phyloP scores from a whole-genome alignment of 2,113 vertebrate species.

The Xenotilapia longispinis region DNA sequence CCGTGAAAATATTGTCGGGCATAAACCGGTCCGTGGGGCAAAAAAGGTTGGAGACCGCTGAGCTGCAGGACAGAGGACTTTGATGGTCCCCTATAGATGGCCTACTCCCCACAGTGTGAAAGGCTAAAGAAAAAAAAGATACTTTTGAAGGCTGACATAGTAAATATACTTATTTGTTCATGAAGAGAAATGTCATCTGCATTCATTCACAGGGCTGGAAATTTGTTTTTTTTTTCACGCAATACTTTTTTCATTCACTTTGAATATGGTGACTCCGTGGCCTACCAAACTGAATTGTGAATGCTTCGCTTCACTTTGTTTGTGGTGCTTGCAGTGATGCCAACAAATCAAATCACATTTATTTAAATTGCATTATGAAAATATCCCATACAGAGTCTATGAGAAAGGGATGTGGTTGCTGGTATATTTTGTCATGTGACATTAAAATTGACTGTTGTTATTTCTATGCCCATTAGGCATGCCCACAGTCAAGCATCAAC shows the following conservation, averaged over 20 bases:
- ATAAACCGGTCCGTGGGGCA: too few species aligned
- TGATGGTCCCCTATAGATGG: neutral
- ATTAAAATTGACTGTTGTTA: neutral
- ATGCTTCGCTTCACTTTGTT: neutral
- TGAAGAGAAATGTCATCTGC: neutral
- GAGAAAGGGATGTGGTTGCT: neutral
- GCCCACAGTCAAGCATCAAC: neutral
- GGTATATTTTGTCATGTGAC: neutral
- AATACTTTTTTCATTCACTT: neutral
- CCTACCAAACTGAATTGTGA: neutral
- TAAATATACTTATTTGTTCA: neutral
- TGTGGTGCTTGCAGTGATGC: neutral
- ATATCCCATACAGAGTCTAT: neutral
- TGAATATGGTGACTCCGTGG: neutral
- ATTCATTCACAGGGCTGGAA: neutral
- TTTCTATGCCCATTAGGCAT: neutral
- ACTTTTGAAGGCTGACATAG: neutral
- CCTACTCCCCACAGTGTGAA: neutral
- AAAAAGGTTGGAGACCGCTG: too few species aligned
- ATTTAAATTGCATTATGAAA: neutral
- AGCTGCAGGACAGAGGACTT: neutral
- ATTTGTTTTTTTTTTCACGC: rapidly evolving
- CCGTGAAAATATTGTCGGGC: too few species aligned
- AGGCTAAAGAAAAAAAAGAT: neutral
- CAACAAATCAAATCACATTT: neutral